Conservation (phyloP, 2,797 vertebrate genomes). For the Hydrolagus colliei region DNA sequence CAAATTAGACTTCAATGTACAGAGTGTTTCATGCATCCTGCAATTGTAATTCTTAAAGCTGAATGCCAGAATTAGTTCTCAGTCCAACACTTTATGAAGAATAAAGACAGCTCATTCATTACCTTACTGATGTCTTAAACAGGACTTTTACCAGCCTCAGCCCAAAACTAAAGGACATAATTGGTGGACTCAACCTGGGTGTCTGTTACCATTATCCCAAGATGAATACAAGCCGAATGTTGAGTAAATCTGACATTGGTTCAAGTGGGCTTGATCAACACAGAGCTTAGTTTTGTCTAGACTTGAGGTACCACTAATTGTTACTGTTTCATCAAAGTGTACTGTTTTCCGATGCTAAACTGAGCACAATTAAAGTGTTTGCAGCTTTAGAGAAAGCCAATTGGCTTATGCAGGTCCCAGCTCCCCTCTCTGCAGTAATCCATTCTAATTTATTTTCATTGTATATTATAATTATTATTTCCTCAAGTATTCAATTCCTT, state of each 20-base stretch:
- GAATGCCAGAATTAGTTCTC: not conserved
- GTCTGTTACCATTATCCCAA: too few relatives aligned
- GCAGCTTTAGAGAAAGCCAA: too few relatives aligned
- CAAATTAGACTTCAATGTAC: too few relatives aligned
- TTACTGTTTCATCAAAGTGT: not conserved
- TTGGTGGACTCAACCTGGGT: too few relatives aligned
- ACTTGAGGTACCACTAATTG: not conserved
- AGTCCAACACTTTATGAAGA: not conserved
- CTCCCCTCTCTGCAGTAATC: too few relatives aligned
- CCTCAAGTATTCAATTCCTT: too few relatives aligned
- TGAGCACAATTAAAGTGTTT: not conserved
- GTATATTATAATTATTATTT: too few relatives aligned
- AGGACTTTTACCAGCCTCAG: not conserved
- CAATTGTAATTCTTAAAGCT: not conserved
- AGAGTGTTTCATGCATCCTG: too few relatives aligned
- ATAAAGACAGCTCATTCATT: not conserved
- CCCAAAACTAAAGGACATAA: not conserved
- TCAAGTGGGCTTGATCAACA: not conserved
- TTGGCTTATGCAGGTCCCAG: too few relatives aligned
- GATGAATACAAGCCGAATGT: not conserved
- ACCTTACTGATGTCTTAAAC: not conserved
- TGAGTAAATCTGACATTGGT: not conserved
- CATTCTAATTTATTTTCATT: too few relatives aligned
- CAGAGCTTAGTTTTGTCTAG: not conserved
- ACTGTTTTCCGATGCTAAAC: not conserved